Percentiles rank a stretch among this genome's conserved stretches.
Conservation (phyloP, 2,113 vertebrate species). For the Gavialis gangeticus region DNA sequence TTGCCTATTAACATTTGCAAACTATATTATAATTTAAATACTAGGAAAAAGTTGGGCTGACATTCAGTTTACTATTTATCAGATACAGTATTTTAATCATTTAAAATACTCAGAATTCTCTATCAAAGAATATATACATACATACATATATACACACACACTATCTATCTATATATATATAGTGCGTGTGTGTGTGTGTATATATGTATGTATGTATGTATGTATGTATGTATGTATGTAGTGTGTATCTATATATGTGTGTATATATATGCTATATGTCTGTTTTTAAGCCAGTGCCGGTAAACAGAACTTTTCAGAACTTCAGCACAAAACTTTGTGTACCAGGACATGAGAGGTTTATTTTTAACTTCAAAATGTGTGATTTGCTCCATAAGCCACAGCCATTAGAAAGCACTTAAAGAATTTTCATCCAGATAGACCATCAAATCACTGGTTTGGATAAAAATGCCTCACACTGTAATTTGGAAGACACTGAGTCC, state of each 20-base stretch:
- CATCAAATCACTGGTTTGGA: conserved; percentile 35
- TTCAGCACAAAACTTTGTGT: conserved; percentile 21
- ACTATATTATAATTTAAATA: neutral
- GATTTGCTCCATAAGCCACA: conserved; percentile 64
- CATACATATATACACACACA: too few species aligned
- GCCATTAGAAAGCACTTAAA: conserved; percentile 63
- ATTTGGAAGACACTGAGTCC: conserved; percentile 47
- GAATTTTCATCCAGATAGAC: conserved; percentile 58
- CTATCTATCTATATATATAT: too few species aligned
- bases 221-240: too few species aligned
- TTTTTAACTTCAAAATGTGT: conserved; percentile 62
- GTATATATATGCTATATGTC: neutral
- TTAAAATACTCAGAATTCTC: neutral
- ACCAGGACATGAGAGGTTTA: neutral
- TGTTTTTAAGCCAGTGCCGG: neutral
- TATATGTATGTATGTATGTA: too few species aligned
- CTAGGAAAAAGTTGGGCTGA: neutral
- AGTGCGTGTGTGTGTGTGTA: neutral
- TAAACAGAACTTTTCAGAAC: neutral
- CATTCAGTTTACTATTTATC: neutral
- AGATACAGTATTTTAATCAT: neutral
- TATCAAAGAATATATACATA: too few species aligned
- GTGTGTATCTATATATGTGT: neutral
- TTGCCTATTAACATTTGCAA: neutral
- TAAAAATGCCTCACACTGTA: conserved; percentile 52